Conservation (phyloP, 2,888 invertebrate genomes). For the Eupithecia exiguata region DNA sequence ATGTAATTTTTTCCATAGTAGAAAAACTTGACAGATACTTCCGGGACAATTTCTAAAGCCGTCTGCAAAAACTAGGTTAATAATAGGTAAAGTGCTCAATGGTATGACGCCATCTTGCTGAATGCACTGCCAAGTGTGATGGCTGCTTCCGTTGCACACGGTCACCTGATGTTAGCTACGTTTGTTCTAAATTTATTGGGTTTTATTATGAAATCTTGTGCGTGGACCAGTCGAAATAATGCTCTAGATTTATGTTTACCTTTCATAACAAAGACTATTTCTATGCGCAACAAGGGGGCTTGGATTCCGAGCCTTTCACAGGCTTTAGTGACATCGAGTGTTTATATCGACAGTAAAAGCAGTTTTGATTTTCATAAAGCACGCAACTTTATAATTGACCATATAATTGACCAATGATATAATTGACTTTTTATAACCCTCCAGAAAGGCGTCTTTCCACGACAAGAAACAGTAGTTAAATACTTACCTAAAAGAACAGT, state of each 20-base stretch:
- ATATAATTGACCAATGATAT: too few species aligned
- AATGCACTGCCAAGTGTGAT: conserved; percentile 34
- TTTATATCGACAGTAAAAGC: too few species aligned
- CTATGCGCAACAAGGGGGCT: not conserved
- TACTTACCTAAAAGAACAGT: too few species aligned
- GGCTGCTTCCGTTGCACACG: conserved; percentile 28
- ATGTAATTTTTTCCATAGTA: too few species aligned
- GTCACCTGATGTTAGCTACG: conserved; percentile 13
- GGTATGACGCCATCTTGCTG: conserved; percentile 24
- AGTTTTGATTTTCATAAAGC: not conserved
- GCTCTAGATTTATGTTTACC: not conserved
- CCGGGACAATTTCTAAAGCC: not conserved
- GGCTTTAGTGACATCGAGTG: not conserved
- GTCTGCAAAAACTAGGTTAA: not conserved
- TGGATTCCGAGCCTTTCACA: not conserved
- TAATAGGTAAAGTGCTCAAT: conserved; percentile 13
- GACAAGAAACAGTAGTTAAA: not conserved
- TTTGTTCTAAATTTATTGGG: conserved; percentile 26
- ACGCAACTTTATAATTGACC: not conserved
- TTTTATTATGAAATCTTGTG: conserved; percentile 4
- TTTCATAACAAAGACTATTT: not conserved
- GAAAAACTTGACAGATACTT: not conserved
- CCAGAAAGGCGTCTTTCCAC: too few species aligned
- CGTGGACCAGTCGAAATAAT: not conserved
- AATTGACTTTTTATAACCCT: not conserved